Evolutionary conservation across 2,797 vertebrate genomes (phyloP).

Genomic region (Peromyscus attwateri): DNA sequence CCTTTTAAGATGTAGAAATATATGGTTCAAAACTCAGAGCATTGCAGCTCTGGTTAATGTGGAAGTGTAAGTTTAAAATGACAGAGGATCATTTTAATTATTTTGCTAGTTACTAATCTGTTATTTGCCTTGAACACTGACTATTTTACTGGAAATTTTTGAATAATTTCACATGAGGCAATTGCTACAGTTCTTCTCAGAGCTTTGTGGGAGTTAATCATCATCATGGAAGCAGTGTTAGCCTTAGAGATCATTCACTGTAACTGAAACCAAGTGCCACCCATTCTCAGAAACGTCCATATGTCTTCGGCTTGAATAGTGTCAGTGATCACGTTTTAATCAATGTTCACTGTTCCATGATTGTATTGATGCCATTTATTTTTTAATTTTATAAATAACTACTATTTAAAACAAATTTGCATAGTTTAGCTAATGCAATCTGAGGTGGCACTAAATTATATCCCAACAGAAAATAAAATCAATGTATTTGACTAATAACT

Average conservation of each 20-base stretch:
- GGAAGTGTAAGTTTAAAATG: not conserved
- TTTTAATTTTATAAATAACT: slow-evolving; percentile 48
- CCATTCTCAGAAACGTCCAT: not conserved
- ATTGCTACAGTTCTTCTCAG: not conserved
- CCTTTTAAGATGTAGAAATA: not conserved
- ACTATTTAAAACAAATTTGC: slow-evolving; percentile 18
- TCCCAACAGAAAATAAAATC: slow-evolving; percentile 1
- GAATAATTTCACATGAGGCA: not conserved
- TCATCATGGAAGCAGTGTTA: not conserved
- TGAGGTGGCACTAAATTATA: not conserved
- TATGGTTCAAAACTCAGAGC: not conserved
- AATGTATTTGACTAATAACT: not conserved
- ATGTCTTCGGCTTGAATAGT: not conserved
- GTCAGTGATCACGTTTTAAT: not conserved
- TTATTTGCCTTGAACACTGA: not conserved
- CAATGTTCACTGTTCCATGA: not conserved
- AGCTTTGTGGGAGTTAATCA: not conserved
- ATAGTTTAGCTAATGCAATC: not conserved
- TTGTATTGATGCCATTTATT: not conserved
- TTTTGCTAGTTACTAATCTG: not conserved
- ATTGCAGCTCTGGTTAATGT: not conserved
- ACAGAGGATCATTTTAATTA: not conserved
- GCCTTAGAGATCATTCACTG: not conserved
- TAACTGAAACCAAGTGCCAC: not conserved
- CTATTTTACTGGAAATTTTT: not conserved